Conservation (phyloP, 1,140 invertebrate species). For the Trinorchestia longiramus region DNA sequence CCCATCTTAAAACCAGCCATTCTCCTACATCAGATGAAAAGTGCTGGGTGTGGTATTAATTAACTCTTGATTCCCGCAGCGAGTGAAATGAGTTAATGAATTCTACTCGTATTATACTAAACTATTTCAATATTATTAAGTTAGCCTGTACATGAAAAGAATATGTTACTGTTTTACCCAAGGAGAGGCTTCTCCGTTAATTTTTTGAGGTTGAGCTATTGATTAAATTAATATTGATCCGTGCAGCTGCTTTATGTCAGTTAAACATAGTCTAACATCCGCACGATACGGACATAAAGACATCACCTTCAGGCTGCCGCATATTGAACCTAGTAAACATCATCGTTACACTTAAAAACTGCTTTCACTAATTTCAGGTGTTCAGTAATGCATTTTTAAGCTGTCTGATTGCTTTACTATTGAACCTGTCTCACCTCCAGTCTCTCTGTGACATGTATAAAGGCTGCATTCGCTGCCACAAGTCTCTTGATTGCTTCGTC, state of each 20-base stretch:
- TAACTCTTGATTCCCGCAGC: background rate
- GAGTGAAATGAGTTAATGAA: background rate
- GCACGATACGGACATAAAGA: too few relatives aligned
- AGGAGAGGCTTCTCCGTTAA: background rate
- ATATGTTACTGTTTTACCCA: background rate
- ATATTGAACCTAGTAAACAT: background rate
- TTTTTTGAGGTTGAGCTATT: background rate
- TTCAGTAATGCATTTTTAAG: background rate
- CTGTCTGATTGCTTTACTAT: background rate
- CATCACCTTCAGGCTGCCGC: too few relatives aligned
- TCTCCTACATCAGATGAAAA: background rate
- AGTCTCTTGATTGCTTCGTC: conserved; percentile 63
- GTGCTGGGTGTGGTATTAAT: background rate
- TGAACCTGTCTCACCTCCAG: conserved; percentile 48
- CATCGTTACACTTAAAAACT: background rate
- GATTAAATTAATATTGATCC: background rate
- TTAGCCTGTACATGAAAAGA: background rate
- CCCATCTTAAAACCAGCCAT: background rate
- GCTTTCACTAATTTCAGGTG: background rate
- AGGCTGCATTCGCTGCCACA: conserved; percentile 58
- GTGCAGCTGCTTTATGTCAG: background rate
- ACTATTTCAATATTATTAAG: background rate
- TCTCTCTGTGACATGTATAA: conserved; percentile 62
- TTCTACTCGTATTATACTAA: background rate
- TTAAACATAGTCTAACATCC: background rate